These are phyloP conservation scores for Heliconius charithonia DNA, from an alignment of 2,888 invertebrate species.

Conservation along the genomic window DNA sequence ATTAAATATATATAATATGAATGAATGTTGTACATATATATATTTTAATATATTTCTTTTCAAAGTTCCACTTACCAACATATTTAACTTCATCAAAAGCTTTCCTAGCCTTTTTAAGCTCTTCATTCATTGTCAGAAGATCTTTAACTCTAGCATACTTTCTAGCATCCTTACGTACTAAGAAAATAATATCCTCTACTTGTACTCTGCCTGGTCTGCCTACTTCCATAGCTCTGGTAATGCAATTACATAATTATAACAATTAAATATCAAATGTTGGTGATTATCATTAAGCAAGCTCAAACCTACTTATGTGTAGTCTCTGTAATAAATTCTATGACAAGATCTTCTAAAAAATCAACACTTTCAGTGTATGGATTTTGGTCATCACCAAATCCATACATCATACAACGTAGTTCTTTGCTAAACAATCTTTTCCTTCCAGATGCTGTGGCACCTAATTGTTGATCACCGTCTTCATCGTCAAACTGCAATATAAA, in stretches of 20 bases:
- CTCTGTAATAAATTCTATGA: slow-evolving; percentile 98
- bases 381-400: slow-evolving; percentile 99
- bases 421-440: slow-evolving; percentile 95
- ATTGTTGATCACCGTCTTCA: slow-evolving; percentile 88
- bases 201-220: slow-evolving; percentile 98
- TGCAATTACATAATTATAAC: background rate
- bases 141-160: slow-evolving; percentile 99
- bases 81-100: slow-evolving; percentile 99
- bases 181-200: slow-evolving; percentile 98
- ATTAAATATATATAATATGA: background rate
- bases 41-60: background rate
- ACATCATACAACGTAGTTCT: slow-evolving; percentile 99
- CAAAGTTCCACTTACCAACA: slow-evolving; percentile 87
- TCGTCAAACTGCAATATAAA: slow-evolving; percentile 81
- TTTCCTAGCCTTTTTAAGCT: slow-evolving; percentile 98
- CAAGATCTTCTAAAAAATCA: slow-evolving; percentile 97
- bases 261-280: background rate
- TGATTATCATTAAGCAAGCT: background rate
- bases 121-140: slow-evolving; percentile 98
- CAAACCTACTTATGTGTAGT: slow-evolving; percentile 87
- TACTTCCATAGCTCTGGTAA: slow-evolving; percentile 95
- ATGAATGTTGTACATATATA: background rate
- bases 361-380: slow-evolving; percentile 99
- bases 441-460: slow-evolving; percentile 87
- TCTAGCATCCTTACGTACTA: slow-evolving; percentile 97